Conservation (phyloP, 2,797 vertebrate species). For the Malurus splendens region DNA sequence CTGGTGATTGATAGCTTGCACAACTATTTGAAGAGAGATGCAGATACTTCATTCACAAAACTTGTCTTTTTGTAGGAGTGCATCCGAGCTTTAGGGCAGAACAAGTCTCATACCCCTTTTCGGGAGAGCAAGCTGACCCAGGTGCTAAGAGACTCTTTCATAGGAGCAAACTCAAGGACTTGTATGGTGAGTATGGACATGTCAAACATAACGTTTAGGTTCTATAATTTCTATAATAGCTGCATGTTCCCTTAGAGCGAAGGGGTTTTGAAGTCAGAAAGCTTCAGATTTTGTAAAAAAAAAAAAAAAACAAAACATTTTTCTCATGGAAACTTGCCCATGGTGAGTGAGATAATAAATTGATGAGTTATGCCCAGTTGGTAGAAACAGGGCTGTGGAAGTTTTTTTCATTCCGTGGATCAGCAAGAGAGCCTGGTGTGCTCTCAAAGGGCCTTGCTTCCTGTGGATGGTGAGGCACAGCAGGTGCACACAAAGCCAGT, state of each 20-base stretch:
- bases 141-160: constrained; percentile 94
- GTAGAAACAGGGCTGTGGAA: neutral
- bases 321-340: neutral
- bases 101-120: constrained; percentile 94
- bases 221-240: neutral
- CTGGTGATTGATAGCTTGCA: neutral
- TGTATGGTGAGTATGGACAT: constrained; percentile 84
- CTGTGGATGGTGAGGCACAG: neutral
- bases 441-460: neutral
- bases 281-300: neutral
- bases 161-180: constrained; percentile 90
- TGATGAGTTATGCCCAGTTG: neutral
- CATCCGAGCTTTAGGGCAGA: constrained; percentile 92
- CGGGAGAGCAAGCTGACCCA: constrained; percentile 96
- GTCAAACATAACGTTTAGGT: neutral
- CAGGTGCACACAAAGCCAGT: neutral
- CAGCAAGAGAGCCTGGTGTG: neutral
- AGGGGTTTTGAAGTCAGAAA: neutral
- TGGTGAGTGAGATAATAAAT: neutral
- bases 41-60: neutral
- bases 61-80: constrained; percentile 80
- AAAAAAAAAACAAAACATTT: neutral
- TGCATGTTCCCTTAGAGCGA: neutral
- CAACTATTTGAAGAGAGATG: neutral
- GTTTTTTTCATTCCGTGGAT: neutral